Base-by-base conservation (phyloP, 2,888 invertebrate genomes). In the Oscheius sp. region DNA sequence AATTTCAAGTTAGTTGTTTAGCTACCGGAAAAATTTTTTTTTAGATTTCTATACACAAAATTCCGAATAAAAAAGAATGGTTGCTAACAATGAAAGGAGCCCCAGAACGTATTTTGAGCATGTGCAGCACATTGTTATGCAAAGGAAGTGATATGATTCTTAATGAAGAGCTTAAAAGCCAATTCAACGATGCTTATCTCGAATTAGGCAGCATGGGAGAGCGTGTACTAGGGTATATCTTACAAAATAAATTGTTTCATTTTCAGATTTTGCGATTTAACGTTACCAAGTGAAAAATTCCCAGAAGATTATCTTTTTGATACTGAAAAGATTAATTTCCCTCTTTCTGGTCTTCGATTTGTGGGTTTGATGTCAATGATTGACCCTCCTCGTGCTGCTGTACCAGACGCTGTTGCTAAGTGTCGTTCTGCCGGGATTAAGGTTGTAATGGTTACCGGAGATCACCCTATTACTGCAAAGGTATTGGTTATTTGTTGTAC, bases 281-380 rank as follows among this genome's bases (percentile, higher is more conserved):
- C 91, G 87, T 90, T 98, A 84, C 94, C 95, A 67, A 91, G 91
- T 47, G 94, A 94, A 87, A 92, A 94, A 88, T 97, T 92, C 88
- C 94, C 95, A 32, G 90, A 91, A 77, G 94, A 94, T 74, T 97
- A 90, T 89, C 92, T 92, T 87, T 98, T 94, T 90, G 93, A 95
- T 89, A 90, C 84, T 26, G 87, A 88, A 65, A 84, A 87, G 22
- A 75, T 81, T 22, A 75, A 77, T 73, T 77, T 78, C 78, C 78
- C 76, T 44, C 59, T 78, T 17, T 70, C 69, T 45, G 92, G 92
- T 85, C 91, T 95, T 61, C 80, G 87, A 47, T 87, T 88, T 75
- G 82, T 87, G 36, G 87, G 87, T 51, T 81, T 87, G 22, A 86
- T 88, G 74, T 87, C 87, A 33, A 87, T 87, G 87, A 88, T 87